These are phyloP conservation scores for Tenrec ecaudatus DNA, from an alignment of 2,113 vertebrate genomes.

Conservation along the genomic window DNA sequence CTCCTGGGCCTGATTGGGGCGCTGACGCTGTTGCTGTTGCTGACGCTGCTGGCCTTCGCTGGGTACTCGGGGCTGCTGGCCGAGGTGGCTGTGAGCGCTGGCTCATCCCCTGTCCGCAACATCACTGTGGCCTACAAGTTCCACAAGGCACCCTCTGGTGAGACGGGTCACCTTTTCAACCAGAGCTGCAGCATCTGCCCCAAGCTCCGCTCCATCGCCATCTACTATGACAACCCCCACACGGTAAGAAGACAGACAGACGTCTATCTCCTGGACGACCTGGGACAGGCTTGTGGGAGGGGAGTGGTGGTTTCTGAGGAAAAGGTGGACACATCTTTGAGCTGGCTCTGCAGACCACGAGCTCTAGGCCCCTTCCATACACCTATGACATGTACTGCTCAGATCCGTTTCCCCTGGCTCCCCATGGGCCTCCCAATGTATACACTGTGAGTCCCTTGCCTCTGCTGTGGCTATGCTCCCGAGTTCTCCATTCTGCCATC, in stretches of 20 bases:
- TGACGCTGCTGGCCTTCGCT: conserved; percentile 88
- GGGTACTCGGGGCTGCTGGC: conserved; percentile 92
- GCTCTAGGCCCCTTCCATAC: neutral
- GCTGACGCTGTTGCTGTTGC: conserved; percentile 87
- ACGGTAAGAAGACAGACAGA: conserved; percentile 87
- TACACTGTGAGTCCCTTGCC: neutral
- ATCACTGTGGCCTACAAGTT: conserved; percentile 95
- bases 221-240: conserved; percentile 95
- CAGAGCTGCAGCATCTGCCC: conserved; percentile 92
- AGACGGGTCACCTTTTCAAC: conserved; percentile 89
- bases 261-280: neutral
- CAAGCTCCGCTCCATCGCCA: conserved; percentile 88
- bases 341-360: neutral
- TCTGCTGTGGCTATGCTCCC: neutral
- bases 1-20: conserved; percentile 85
- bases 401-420: neutral
- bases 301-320: neutral
- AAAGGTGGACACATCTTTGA: neutral
- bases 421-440: neutral
- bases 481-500: neutral
- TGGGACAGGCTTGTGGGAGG: neutral
- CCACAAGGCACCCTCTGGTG: conserved; percentile 89
- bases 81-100: conserved; percentile 90
- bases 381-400: neutral
- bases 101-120: conserved; percentile 90